Evolutionary conservation across 2,113 vertebrate species (phyloP).

Genomic region (Tenrec ecaudatus): DNA sequence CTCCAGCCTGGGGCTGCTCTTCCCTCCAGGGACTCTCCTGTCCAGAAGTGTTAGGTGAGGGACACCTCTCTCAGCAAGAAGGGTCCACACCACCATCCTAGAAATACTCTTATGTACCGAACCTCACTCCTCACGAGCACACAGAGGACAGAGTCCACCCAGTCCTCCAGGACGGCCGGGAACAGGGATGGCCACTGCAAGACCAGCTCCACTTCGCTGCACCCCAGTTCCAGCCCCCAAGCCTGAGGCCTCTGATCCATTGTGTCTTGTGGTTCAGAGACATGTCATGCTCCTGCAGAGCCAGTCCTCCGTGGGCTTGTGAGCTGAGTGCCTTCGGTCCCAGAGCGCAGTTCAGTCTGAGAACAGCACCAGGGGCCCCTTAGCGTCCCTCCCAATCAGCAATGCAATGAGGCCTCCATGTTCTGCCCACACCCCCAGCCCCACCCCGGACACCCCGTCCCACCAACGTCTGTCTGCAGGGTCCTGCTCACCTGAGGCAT

Average conservation of each 20-base stretch:
- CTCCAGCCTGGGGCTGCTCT: neutral
- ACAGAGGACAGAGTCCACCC: neutral
- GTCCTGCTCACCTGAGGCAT: neutral
- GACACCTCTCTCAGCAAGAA: neutral
- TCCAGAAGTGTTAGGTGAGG: neutral
- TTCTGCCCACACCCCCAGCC: neutral
- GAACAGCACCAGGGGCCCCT: neutral
- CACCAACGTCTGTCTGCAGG: neutral
- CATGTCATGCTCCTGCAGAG: no score
- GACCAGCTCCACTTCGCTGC: neutral
- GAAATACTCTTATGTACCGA: neutral
- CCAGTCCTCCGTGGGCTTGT: neutral
- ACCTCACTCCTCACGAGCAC: neutral
- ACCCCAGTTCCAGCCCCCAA: neutral
- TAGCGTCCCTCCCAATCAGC: neutral
- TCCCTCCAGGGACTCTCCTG: neutral
- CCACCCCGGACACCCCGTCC: no score
- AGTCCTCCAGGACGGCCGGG: neutral
- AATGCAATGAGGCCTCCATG: neutral
- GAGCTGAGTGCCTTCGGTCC: neutral
- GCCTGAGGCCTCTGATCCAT: no score
- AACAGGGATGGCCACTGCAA: neutral
- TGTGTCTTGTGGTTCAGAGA: no score
- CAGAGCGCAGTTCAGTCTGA: neutral
- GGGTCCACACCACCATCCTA: neutral